These are phyloP conservation scores for Cylindroiulus punctatus DNA, from an alignment of 2,888 invertebrate species.

Conservation along the genomic window DNA sequence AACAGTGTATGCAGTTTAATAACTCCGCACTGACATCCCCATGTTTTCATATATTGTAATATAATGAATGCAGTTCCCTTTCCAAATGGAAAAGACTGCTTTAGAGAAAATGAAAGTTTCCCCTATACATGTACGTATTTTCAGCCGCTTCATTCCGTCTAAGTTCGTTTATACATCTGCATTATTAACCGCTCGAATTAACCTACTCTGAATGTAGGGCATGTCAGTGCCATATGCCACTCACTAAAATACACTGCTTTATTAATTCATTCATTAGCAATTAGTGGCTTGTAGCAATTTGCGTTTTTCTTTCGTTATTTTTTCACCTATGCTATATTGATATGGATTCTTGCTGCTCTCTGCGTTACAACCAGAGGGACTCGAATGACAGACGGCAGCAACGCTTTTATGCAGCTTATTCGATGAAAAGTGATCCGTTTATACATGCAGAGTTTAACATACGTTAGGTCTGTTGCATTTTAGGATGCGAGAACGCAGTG, in stretches of 20 bases:
- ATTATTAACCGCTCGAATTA: constrained; percentile 29
- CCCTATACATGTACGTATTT: neutral
- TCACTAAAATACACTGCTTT: constrained; percentile 43
- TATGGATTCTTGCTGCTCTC: neutral
- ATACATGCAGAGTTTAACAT: no score
- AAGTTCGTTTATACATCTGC: neutral
- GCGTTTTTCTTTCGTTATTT: neutral
- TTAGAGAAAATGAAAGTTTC: neutral
- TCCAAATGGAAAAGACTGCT: neutral
- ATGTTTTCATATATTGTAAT: neutral
- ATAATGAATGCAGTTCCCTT: neutral
- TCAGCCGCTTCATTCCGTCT: neutral
- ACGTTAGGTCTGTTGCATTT: no score
- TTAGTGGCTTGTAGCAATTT: constrained; percentile 27
- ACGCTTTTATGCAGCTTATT: no score
- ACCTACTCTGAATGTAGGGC: constrained; percentile 23
- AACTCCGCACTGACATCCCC: neutral
- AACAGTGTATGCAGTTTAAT: neutral
- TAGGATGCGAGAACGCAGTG: no score
- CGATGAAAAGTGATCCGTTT: no score
- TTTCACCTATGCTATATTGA: neutral
- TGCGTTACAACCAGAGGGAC: neutral
- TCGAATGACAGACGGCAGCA: neutral
- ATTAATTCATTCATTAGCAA: constrained; percentile 47
- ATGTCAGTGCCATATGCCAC: constrained; percentile 39